A percentile compares a stretch with the other conserved stretches of the same genome.
Evolutionary conservation across 2,888 invertebrate genomes (phyloP).

Genomic region (Griposia aprilina): DNA sequence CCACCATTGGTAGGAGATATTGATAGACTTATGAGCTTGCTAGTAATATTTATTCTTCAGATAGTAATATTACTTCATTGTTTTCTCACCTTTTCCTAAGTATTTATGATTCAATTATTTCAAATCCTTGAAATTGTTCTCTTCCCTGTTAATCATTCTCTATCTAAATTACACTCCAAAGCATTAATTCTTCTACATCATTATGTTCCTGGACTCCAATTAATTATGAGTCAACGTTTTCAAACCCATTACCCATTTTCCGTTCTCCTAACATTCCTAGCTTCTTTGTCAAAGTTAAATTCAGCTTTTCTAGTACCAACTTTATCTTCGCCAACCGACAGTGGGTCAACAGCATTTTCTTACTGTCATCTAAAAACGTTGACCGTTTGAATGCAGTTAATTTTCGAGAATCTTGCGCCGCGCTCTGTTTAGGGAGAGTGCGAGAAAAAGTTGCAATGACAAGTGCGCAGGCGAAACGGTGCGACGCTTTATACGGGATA

Average conservation of each 20-base stretch:
- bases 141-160: not conserved
- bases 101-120: not conserved
- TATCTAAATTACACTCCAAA: not conserved
- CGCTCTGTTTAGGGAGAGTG: conserved; percentile 68
- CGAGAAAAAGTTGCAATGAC: conserved; percentile 65
- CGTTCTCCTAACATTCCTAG: not conserved
- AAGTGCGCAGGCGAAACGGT: conserved; percentile 61
- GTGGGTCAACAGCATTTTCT: conserved; percentile 63
- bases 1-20: not conserved
- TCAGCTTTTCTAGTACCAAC: conserved; percentile 17
- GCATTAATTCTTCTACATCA: not conserved
- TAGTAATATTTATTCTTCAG: not conserved
- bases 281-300: not conserved
- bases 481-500: conserved; percentile 60
- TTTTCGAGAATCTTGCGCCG: conserved; percentile 69
- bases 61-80: not conserved
- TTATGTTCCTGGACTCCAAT: not conserved
- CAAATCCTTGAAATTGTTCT: not conserved
- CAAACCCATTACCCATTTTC: not conserved
- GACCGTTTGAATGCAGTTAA: conserved; percentile 69
- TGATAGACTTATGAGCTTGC: not conserved
- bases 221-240: not conserved
- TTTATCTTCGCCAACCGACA: conserved; percentile 14
- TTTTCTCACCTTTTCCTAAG: not conserved
- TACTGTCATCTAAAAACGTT: conserved; percentile 54